Base-by-base conservation (phyloP, 1,140 invertebrate genomes). In the Leptonema lineaticorne region DNA sequence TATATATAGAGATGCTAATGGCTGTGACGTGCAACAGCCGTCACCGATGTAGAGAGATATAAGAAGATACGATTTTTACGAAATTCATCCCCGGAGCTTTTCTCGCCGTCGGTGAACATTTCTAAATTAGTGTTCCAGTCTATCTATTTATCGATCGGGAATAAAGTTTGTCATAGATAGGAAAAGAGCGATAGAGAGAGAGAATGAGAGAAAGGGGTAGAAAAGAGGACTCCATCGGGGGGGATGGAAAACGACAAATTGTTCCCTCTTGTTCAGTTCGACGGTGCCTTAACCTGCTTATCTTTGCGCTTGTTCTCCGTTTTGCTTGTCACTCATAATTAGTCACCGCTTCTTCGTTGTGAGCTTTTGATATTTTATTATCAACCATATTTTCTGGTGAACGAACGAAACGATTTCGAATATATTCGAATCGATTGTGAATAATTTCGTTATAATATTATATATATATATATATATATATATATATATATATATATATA, bases 241-340 rank as follows among this genome's bases (percentile, higher is more conserved):
- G 7, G 7, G 33, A 37, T 7, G 7, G 48, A 26, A 53, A 53
- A 53, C 48, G 48, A 20, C 48, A 53, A 53, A 53, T 53, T 53
- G 24, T 53, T 11, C 22, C 24, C 48, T 53, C 48, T 53, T 20
- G 48, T 53, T 53, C 48, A 1, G 11, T 20, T 26, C 2, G 18
- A 9, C 9, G 16, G 48, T 53, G 11, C 2, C 16, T 5, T 26
- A 53, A 26, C 48, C 18, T 53, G 48, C 22, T 53, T 53, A 53
- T 53, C 48, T 53, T 18, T 3, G 2, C 24, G 33, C 33, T 8
- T 37, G n/a, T n/a, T n/a, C 33, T 37, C 7, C 33, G 24, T 14
- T 11, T 53, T 20, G 24, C 18, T 53, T 53, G 48, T 53, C 48
- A 53, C 48, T 53, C 48, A 53, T 20, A 26, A 22, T 53, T 53